Evolutionary conservation across 2,888 invertebrate genomes (phyloP), one percentile per base, ranked within the genome.

Genomic region (Epinotia ramella): DNA sequence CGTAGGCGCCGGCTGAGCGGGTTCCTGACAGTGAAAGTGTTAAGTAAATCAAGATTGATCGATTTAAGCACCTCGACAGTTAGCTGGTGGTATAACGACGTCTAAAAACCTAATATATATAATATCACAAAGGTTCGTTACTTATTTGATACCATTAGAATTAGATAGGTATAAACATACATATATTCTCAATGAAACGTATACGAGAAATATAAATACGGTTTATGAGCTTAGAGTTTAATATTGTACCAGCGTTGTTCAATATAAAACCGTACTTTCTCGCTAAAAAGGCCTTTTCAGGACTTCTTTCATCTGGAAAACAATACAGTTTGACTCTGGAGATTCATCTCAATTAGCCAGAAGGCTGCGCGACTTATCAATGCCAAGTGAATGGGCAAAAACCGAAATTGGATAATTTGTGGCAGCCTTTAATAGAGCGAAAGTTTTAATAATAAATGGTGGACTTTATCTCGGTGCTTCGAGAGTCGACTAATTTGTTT

Each of bases 261-360:
- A 57, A 57, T 57, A 57, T 20, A 57, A 57, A 59, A 5, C 13
- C 59, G 13, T 24, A n/a, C 20, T n/a, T 60, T n/a, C 46, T 46
- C 59, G 33, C 59, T 67, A 62, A 69, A 68, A 69, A 74, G 49
- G 68, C 57, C 56, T 63, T 64, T 64, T 69, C 57, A 64, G 57
- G 16, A 44, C 63, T 69, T 69, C 69, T 64, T 73, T 79, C 75
- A 76, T 73, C 68, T 40, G 24, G 63, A 72, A 76, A 77, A 84
- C 85, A 87, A 86, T 84, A 81, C 78, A 74, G 73, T 76, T 71
- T 71, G 60, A 62, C 60, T 66, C 28, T n/a, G 44, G 13, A 79
- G 78, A 87, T 88, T 82, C 79, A 81, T 87, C 87, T 85, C 84
- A 87, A 88, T 87, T 87, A 87, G 80, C 79, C 4, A 49, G 6